Evolutionary conservation across 2,888 invertebrate genomes (phyloP), one percentile per base, ranked within the genome.

Genomic region (Drosophila kuntzei): DNA sequence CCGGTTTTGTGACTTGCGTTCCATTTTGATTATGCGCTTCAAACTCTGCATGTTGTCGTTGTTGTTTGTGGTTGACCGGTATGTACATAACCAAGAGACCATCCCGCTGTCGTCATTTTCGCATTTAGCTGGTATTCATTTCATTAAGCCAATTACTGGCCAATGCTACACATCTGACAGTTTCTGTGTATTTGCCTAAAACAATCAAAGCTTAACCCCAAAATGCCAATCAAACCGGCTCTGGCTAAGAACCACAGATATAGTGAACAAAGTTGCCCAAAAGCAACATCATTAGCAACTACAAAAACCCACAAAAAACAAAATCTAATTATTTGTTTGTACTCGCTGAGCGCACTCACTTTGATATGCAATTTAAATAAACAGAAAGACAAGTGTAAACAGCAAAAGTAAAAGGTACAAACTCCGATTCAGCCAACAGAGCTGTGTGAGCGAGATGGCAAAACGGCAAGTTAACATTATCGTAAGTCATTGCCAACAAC

Each of bases 1-100:
- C 80, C 63, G 83, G 82, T 76, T 82, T 80, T 69, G 27, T 62
- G 49, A 51, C 49, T 54, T 62, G 20, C n/a, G 55, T 64, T 69
- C 66, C 69, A 80, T 55, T 29, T 27, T 39, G 32, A 72, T 59
- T 72, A 70, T 65, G 63, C 39, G 55, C 53, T 43, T 47, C 14
- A 16, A 51, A 37, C 12, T 29, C 14, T 37, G 36, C 18, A 32
- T 41, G 29, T 62, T 62, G 29, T 59, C 59, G 53, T 47, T 78
- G 68, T 59, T 61, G 53, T 47, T 78, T 66, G 36, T 60, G 54
- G 55, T 63, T 59, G 62, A 63, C 64, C 80, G 71, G 72, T 64
- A 63, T 46, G 9, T 51, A 41, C 11, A 32, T 59, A 54, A 25
- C 37, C 37, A 50, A 20, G 12, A 32, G 39, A 8, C 47, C 32